These are phyloP conservation scores for Pangasius djambal DNA, from an alignment of 2,797 vertebrate species.

Conservation along the genomic window DNA sequence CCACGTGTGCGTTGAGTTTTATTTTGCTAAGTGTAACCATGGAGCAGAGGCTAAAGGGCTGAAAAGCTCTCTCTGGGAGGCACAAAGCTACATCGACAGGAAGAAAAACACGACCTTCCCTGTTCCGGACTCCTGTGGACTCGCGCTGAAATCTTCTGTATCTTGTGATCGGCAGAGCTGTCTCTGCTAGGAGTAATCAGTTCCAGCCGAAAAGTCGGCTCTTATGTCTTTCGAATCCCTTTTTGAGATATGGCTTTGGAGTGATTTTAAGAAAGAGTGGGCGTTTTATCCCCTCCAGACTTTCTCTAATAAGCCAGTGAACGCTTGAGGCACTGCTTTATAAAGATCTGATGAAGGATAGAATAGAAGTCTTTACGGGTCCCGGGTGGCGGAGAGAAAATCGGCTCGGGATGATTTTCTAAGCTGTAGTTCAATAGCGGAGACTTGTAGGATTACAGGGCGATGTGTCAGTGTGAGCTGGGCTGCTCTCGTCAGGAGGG, in stretches of 20 bases:
- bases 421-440: neutral
- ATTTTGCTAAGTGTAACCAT: neutral
- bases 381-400: neutral
- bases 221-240: neutral
- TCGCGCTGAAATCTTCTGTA: too few species aligned
- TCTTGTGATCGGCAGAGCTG: neutral
- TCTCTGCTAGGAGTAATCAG: neutral
- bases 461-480: neutral
- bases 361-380: neutral
- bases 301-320: neutral
- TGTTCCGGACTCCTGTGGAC: neutral
- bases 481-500: too few species aligned
- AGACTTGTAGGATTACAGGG: neutral
- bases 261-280: neutral
- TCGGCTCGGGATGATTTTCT: neutral
- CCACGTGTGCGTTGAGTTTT: neutral
- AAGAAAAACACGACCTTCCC: neutral
- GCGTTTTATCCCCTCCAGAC: too few species aligned
- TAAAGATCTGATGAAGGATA: neutral
- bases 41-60: slow-evolving; percentile 21
- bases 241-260: neutral
- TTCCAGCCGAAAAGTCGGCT: neutral
- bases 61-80: neutral
- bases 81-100: neutral
- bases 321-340: neutral